A percentile compares a stretch with the other conserved stretches of the same genome.
These are phyloP conservation scores for Oncopodura yosiiana DNA, from an alignment of 1,140 invertebrate species.

Conservation along the genomic window DNA sequence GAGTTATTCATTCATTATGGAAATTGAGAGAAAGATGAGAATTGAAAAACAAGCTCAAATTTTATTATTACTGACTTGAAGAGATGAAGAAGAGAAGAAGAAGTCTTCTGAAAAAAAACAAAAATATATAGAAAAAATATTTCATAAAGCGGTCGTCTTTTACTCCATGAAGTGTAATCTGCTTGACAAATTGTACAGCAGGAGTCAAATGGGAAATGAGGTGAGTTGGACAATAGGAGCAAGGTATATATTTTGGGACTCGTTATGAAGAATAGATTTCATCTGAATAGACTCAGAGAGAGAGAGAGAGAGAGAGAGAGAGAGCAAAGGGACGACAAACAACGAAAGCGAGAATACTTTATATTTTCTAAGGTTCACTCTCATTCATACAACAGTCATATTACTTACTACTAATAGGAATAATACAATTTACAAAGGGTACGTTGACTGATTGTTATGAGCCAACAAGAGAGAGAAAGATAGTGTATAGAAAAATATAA, in stretches of 20 bases:
- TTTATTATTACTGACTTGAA: conserved; percentile 18
- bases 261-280: not conserved
- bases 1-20: too few relatives aligned
- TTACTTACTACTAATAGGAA: too few relatives aligned
- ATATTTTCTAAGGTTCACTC: too few relatives aligned
- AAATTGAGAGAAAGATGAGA: not conserved
- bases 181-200: conserved; percentile 34
- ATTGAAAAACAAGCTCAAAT: conserved; percentile 13
- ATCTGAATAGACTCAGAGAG: not conserved
- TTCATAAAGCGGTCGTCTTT: not conserved
- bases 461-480: too few relatives aligned
- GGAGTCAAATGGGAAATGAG: conserved; percentile 25
- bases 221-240: conserved; percentile 15
- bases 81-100: not conserved
- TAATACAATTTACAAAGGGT: too few relatives aligned
- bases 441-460: too few relatives aligned
- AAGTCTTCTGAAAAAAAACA: not conserved
- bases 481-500: too few relatives aligned
- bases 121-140: not conserved
- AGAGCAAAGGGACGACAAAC: too few relatives aligned
- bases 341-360: too few relatives aligned
- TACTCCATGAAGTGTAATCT: conserved; percentile 18
- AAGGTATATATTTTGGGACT: not conserved
- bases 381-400: too few relatives aligned
- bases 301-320: conserved; percentile 1